These are phyloP conservation scores for Dromaius novaehollandiae DNA, from an alignment of 2,113 vertebrate genomes.

Conservation along the genomic window DNA sequence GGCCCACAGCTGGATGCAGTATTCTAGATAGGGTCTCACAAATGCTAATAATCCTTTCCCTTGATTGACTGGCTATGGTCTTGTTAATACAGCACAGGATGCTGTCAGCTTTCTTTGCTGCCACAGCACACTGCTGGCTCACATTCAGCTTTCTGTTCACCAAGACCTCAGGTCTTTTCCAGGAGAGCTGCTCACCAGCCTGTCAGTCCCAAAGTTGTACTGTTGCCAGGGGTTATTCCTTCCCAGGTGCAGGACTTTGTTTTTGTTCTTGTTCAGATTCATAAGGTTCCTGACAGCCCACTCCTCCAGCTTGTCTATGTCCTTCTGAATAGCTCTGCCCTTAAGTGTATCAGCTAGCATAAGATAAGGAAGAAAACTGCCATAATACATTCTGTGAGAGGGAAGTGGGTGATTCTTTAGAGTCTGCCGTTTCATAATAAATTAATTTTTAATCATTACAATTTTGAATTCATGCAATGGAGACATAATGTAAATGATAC, in stretches of 20 bases:
- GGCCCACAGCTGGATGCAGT: not conserved
- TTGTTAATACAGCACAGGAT: not conserved
- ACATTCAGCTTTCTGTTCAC: not conserved
- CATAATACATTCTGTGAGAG: not conserved
- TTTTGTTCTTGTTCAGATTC: not conserved
- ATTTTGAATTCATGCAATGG: not conserved
- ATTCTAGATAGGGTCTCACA: not conserved
- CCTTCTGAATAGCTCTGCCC: not conserved
- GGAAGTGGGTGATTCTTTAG: not conserved
- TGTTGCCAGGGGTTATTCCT: not conserved
- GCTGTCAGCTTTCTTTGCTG: not conserved
- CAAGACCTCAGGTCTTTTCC: not conserved
- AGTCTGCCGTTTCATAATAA: not conserved
- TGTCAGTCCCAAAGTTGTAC: not conserved
- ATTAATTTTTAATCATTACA: not conserved
- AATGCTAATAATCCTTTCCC: not conserved
- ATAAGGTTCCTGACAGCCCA: not conserved
- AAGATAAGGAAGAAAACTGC: not conserved
- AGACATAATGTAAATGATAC: not conserved
- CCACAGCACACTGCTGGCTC: not conserved
- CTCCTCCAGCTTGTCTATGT: not conserved
- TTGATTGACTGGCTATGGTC: not conserved
- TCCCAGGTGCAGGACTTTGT: not conserved
- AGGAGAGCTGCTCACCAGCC: not conserved
- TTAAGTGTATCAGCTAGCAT: not conserved